Evolutionary conservation across 2,113 vertebrate genomes (phyloP), one percentile per base, ranked within the genome.

Genomic region (Galbula dea): DNA sequence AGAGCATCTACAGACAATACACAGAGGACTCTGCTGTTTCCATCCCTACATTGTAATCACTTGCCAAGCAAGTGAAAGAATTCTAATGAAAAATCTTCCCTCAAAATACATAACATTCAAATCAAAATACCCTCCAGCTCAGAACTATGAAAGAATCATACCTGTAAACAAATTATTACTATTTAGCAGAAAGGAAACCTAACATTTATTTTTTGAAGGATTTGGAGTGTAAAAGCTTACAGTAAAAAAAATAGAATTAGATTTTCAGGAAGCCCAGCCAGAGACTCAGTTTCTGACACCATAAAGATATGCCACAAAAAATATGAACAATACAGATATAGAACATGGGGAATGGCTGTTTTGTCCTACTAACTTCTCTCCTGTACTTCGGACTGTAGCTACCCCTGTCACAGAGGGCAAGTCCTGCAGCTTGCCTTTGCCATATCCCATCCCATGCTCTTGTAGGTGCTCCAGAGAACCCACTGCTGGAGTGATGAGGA

Each of bases 291-390:
- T 75, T 82, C 36, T 91, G n/a, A 57, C 21, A 49, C 17, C 16
- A 32, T 19, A 26, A 51, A 59, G 12, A 41, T 32, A 26, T 1
- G 10, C 17, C 58, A 75, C 2, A 3, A 83, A 59, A 62, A 49
- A 23, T 18, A 54, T 2, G 7, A 58, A 17, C 11, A 30, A 8
- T 11, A 29, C 6, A 75, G 14, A 39, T 0, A 0, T 7, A 34
- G 23, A 11, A 39, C 29, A 41, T 2, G 3, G 7, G 12, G 22
- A 48, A 32, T 6, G 58, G n/a, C 30, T 71, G 2, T 59, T 48
- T 37, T 39, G 15, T 65, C 55, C 34, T 6, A 3, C 27, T 59
- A 5, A 36, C 24, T 87, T 39, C 46, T 43, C 16, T 48, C 20
- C 23, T 45, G 61, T 1, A 0, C 57, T 69, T 62, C 10, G 23